Conservation (phyloP, 2,113 vertebrate species). For the Aptenodytes patagonicus region DNA sequence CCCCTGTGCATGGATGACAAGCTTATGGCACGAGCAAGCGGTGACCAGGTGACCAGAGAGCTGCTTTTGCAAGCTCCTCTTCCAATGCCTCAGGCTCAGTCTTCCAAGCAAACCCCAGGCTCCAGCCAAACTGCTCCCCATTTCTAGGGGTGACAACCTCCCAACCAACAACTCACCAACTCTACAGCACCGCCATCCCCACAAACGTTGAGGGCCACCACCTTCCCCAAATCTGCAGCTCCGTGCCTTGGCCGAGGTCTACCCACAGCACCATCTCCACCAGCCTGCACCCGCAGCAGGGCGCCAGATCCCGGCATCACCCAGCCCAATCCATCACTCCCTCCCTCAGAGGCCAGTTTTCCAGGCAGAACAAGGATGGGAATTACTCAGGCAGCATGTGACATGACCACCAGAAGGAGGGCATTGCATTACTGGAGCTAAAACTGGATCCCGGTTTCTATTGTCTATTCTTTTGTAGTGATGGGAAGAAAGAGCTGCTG, state of each 20-base stretch:
- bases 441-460: neutral
- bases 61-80: neutral
- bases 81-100: neutral
- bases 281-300: neutral
- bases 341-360: neutral
- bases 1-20: accelerated
- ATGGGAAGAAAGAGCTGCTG: conserved; percentile 33
- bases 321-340: neutral
- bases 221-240: neutral
- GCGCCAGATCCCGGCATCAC: accelerated
- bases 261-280: neutral
- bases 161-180: neutral
- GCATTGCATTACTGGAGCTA: neutral
- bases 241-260: neutral
- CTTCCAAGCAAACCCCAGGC: neutral
- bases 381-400: conserved; percentile 29
- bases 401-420: conserved; percentile 37
- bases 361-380: conserved; percentile 18
- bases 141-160: neutral
- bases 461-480: conserved; percentile 47
- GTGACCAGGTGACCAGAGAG: neutral
- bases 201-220: neutral
- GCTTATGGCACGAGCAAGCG: neutral
- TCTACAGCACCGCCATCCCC: neutral
- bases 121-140: neutral